phyloP scores from a whole-genome alignment of 2,797 vertebrate species.

The Steatocranus sp. region DNA sequence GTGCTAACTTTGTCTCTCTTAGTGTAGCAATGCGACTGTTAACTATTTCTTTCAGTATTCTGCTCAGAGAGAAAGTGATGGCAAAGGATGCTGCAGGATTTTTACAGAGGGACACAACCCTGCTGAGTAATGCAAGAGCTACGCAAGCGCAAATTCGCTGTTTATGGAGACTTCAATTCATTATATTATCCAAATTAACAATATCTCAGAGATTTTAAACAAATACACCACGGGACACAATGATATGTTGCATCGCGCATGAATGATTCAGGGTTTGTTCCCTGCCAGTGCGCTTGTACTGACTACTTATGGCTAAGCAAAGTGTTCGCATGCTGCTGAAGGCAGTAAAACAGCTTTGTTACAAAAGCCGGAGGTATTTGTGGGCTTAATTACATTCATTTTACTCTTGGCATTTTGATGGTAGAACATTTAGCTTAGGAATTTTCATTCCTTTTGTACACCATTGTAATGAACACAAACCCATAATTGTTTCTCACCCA shows the following conservation, averaged over 20 bases:
- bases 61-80: neutral
- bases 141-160: neutral
- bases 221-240: slow-evolving; percentile 8
- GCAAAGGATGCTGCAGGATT: neutral
- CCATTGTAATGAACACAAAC: slow-evolving; percentile 70
- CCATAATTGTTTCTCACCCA: slow-evolving; percentile 75
- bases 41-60: neutral
- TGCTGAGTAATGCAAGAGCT: neutral
- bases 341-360: slow-evolving; percentile 62
- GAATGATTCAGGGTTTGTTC: slow-evolving; percentile 12
- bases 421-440: slow-evolving; percentile 68
- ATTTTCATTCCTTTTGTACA: slow-evolving; percentile 71
- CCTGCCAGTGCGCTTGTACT: slow-evolving; percentile 4
- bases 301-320: slow-evolving; percentile 32
- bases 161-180: slow-evolving; percentile 15
- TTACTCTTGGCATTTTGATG: slow-evolving; percentile 65
- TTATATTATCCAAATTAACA: slow-evolving; percentile 1
- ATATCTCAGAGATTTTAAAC: slow-evolving; percentile 18
- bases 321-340: slow-evolving; percentile 42
- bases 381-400: slow-evolving; percentile 70
- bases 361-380: slow-evolving; percentile 65
- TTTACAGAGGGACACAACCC: neutral
- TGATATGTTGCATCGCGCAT: slow-evolving; percentile 2
- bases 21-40: neutral
- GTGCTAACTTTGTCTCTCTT: neutral